Base-by-base conservation (phyloP, 2,888 invertebrate species). In the Bhutanitis thaidina region DNA sequence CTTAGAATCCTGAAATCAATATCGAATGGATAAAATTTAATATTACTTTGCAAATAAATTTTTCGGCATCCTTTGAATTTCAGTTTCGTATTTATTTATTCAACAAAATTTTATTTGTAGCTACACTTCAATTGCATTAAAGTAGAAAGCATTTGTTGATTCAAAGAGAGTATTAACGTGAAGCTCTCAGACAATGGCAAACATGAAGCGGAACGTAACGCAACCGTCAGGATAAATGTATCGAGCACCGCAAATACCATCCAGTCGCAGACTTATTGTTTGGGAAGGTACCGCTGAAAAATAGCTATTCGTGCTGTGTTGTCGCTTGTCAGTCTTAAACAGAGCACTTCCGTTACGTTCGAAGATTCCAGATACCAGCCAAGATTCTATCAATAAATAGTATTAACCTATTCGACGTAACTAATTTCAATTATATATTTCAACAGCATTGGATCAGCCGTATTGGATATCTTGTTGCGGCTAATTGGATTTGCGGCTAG, bases 101-200 rank as follows among this genome's bases (percentile, higher is more conserved):
- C n/a, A 15, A 27, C 36, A 3, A n/a, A 15, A 38, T 38, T 36
- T 37, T 35, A 35, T 40, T 35, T 40, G 29, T 55, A 55, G 58
- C 61, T 64, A 65, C 60, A 56, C 60, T 71, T 61, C 69, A 69
- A 72, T 74, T 68, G 69, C 69, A 71, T 76, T 76, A 70, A 62
- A 64, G 59, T 64, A 61, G 64, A 76, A 74, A 72, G 69, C 68
- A 74, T 77, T 79, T 74, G 76, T 60, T 65, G 70, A 67, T 74
- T 74, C 69, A 77, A 74, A 73, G 66, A 69, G 70, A 70, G 71
- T 76, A 80, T 78, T 79, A 80, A 69, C 65, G 73, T 69, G 62
- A 68, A 72, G 75, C 77, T 75, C 69, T 82, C 78, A 82, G 82
- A 84, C 83, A 80, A 81, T 78, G 69, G 78, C 73, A 81, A 84